Conservation (phyloP, 2,797 vertebrate genomes). For the Crenuchus spilurus region DNA sequence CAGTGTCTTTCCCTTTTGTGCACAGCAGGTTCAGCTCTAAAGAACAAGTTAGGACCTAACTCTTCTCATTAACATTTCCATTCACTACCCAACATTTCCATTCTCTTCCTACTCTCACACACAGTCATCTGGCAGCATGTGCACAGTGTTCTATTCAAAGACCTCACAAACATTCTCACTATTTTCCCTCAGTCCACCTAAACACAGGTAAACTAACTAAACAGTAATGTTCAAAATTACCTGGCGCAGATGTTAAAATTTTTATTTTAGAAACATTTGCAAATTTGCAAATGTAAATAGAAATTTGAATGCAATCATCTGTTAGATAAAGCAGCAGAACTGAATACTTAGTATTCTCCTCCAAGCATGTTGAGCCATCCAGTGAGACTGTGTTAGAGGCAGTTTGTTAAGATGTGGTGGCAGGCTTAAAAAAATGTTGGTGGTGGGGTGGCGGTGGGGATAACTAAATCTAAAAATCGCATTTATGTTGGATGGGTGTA, state of each 20-base stretch:
- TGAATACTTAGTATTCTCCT: too few relatives aligned
- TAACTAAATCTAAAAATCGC: too few relatives aligned
- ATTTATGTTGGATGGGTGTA: too few relatives aligned
- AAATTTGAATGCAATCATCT: too few relatives aligned
- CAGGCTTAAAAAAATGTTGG: too few relatives aligned
- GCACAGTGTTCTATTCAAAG: background rate
- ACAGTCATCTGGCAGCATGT: background rate
- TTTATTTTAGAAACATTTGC: too few relatives aligned
- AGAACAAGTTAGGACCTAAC: constrained; percentile 17
- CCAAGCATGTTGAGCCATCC: too few relatives aligned
- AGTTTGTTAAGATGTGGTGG: too few relatives aligned
- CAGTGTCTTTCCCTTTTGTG: background rate
- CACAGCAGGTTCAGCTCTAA: constrained; percentile 13
- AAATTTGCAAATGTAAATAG: too few relatives aligned
- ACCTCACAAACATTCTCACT: background rate
- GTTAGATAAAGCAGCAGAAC: too few relatives aligned
- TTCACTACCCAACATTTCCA: background rate
- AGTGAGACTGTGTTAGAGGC: too few relatives aligned
- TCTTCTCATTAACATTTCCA: constrained; percentile 16
- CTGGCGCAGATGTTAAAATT: background rate
- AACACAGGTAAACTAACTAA: background rate
- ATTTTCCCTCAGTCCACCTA: background rate
- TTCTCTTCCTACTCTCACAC: background rate
- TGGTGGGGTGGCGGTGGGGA: too few relatives aligned
- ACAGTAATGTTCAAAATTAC: background rate